phyloP scores from a whole-genome alignment of 2,888 invertebrate species.

The Lithosia quadra region DNA sequence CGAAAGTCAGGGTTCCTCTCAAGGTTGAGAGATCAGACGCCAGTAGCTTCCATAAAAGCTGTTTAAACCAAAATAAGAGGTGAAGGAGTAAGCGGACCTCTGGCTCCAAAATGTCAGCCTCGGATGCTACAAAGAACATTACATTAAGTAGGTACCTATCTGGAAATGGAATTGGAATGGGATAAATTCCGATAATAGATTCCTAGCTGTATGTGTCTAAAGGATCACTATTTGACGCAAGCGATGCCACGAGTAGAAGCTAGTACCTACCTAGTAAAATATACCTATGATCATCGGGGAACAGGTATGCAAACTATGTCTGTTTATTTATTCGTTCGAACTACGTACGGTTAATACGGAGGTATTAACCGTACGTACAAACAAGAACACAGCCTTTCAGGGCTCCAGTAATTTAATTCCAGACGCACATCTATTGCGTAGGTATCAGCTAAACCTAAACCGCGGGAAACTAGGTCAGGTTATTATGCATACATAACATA shows the following conservation, averaged over 20 bases:
- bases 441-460: conserved; percentile 2
- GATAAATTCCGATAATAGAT: no score
- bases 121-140: no score
- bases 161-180: no score
- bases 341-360: not conserved
- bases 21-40: not conserved
- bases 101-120: no score
- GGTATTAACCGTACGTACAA: not conserved
- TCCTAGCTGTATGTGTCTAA: no score
- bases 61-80: no score
- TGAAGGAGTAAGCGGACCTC: no score
- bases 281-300: not conserved
- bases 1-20: no score
- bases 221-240: no score
- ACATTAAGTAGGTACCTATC: no score
- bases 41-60: not conserved
- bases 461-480: not conserved
- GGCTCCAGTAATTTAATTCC: conserved; percentile 3
- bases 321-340: conserved; percentile 10
- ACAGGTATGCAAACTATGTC: not conserved
- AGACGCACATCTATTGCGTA: not conserved
- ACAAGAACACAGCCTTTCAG: not conserved
- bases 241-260: no score
- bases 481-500: not conserved
- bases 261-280: no score